Base-by-base conservation (phyloP, 2,888 invertebrate species). In the Gari tellinella region DNA sequence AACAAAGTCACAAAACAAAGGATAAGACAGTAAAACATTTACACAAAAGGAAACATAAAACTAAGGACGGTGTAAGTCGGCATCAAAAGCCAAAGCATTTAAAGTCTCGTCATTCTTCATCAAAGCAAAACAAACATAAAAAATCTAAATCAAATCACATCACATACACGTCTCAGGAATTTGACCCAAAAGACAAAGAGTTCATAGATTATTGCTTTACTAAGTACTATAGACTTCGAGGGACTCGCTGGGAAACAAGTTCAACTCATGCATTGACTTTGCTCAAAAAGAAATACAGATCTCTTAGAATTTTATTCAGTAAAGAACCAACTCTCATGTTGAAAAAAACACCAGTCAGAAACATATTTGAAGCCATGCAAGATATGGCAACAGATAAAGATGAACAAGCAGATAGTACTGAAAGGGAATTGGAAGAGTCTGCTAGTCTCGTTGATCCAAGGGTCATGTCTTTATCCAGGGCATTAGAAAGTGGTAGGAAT, bases 381-480 rank as follows among this genome's bases (percentile, higher is more conserved):
- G 62, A 62, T 31, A 21, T 31, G 23, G 38, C 52, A 45, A 43
- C 45, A 21, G 62, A 62, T 37, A 19, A 26, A 31, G 41, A 52
- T 19, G 43, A 52, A 12, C 40, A 48, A 21, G 7, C 12, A 12
- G 31, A 45, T 12, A 45, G 52, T 21, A 8, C n/a, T 15, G 41
- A 40, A 2, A 5, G 4, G 3, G 40, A 40, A 2, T 15, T 14
- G 5, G 21, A 14, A 8, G 57, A 57, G 12, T 43, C 26, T 14
- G 57, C 14, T 7, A 57, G 41, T 56, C 49, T 76, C 15, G 77
- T 77, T 4, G 77, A 77, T 49, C 77, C 77, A 41, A 64, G 72
- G 26, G 77, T 77, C 8, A 69, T 77, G 53, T 72, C 77, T 19
- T 46, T 72, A 41, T 77, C 77, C 7, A 72, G 56, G 45, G 57